Percentiles rank a stretch among this genome's conserved stretches.
These are phyloP conservation scores for Brachyhypopomus occidentalis DNA, from an alignment of 2,113 vertebrate species.

Conservation along the genomic window DNA sequence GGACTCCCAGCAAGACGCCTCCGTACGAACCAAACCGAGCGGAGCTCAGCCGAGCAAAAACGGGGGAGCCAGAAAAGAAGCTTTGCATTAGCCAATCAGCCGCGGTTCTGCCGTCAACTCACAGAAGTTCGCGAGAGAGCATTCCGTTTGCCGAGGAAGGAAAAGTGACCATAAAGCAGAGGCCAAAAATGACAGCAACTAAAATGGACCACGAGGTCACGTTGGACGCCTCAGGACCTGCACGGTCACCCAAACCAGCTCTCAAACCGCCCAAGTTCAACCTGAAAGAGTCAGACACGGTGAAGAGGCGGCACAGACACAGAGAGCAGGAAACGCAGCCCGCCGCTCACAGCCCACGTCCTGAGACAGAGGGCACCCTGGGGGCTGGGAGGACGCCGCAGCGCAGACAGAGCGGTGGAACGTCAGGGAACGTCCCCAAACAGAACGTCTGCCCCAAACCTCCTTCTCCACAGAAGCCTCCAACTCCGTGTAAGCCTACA, in stretches of 20 bases:
- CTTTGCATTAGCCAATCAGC: slow-evolving; percentile 47
- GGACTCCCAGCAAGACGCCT: slow-evolving; percentile 76
- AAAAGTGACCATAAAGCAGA: slow-evolving; percentile 93
- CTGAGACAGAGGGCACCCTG: slow-evolving; percentile 44
- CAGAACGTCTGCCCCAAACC: slow-evolving; percentile 58
- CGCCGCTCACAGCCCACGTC: slow-evolving; percentile 14
- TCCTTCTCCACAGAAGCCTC: slow-evolving; percentile 55
- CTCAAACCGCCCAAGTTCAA: slow-evolving; percentile 83
- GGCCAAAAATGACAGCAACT: slow-evolving; percentile 74
- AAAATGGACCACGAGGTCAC: slow-evolving; percentile 45
- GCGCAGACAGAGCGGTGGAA: slow-evolving; percentile 64
- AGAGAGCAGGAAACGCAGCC: slow-evolving; percentile 79
- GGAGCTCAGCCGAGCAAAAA: slow-evolving; percentile 13
- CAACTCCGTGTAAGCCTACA: slow-evolving; percentile 38
- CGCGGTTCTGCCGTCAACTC: slow-evolving; percentile 64
- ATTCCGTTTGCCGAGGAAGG: slow-evolving; percentile 94
- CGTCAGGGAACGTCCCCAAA: slow-evolving; percentile 64
- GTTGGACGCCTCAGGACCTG: slow-evolving; percentile 38
- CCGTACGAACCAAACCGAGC: slow-evolving; percentile 54
- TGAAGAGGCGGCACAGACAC: slow-evolving; percentile 86
- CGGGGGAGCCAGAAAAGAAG: slow-evolving; percentile 72
- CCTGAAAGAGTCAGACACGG: slow-evolving; percentile 91
- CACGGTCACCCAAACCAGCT: slow-evolving; percentile 45
- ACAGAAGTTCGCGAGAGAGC: slow-evolving; percentile 79
- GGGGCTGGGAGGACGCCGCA: slow-evolving; percentile 70